phyloP scores from a whole-genome alignment of 2,113 vertebrate genomes.

The Sturnus vulgaris region DNA sequence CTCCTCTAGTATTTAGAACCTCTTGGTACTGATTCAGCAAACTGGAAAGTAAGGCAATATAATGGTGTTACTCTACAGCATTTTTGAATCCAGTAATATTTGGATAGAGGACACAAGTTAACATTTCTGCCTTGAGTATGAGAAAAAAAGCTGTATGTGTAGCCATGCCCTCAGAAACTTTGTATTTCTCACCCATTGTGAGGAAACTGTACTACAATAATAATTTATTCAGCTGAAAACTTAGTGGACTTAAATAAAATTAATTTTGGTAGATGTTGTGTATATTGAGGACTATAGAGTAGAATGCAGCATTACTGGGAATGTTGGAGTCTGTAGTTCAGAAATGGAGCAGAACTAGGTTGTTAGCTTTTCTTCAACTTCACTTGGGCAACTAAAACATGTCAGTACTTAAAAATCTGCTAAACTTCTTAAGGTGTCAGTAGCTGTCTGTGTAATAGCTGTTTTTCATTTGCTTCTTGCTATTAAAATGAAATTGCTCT shows the following conservation, averaged over 20 bases:
- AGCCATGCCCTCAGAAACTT: background rate
- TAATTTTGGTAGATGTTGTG: background rate
- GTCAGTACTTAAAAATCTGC: background rate
- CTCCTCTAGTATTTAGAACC: background rate
- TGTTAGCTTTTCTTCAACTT: background rate
- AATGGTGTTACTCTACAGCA: background rate
- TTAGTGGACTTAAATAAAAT: background rate
- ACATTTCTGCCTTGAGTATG: fast-evolving
- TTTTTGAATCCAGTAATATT: background rate
- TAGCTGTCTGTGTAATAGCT: background rate
- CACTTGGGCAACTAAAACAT: background rate
- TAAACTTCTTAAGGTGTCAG: background rate
- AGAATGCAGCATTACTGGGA: background rate
- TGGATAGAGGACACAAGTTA: background rate
- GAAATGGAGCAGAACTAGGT: background rate
- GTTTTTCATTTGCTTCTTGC: background rate
- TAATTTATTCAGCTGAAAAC: background rate
- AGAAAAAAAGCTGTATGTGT: background rate
- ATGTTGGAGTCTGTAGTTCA: background rate
- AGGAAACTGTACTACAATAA: background rate
- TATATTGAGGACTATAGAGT: background rate
- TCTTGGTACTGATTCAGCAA: background rate
- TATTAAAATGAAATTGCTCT: background rate
- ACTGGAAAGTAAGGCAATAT: background rate
- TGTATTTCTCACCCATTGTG: background rate